phyloP scores from a whole-genome alignment of 2,113 vertebrate genomes.

The Columbina picui region DNA sequence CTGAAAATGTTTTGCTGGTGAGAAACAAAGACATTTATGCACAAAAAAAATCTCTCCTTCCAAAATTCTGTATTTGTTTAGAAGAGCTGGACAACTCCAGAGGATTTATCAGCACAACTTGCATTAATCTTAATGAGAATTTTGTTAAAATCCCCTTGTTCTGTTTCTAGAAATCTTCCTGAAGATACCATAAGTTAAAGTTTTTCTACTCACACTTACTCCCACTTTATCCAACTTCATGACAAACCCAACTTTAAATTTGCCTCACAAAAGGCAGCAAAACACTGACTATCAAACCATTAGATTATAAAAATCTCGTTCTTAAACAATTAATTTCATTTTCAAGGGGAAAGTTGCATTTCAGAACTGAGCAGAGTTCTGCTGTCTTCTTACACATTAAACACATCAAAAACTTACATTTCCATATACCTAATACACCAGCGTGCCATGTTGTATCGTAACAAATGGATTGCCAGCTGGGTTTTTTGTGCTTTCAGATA shows the following conservation, averaged over 20 bases:
- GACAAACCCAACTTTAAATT: accelerated
- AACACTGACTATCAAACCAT: not conserved
- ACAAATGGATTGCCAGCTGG: not conserved
- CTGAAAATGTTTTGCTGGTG: not conserved
- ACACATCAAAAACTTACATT: not conserved
- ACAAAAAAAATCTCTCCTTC: not conserved
- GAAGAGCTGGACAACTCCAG: not conserved
- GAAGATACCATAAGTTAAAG: not conserved
- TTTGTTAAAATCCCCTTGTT: not conserved
- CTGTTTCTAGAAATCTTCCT: not conserved
- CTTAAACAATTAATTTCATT: not conserved
- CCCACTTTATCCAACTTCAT: not conserved
- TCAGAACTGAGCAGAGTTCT: not conserved
- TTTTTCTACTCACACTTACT: not conserved
- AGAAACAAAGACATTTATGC: not conserved
- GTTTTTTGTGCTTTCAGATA: not conserved
- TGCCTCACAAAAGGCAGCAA: not conserved
- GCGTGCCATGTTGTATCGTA: accelerated
- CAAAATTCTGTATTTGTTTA: not conserved
- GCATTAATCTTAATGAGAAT: not conserved
- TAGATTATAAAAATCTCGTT: not conserved
- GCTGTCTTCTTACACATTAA: not conserved
- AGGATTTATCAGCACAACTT: not conserved
- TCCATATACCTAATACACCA: not conserved
- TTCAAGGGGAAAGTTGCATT: not conserved